These are phyloP conservation scores for Leptinotarsa texana DNA, from an alignment of 1,140 invertebrate genomes.

Conservation along the genomic window DNA sequence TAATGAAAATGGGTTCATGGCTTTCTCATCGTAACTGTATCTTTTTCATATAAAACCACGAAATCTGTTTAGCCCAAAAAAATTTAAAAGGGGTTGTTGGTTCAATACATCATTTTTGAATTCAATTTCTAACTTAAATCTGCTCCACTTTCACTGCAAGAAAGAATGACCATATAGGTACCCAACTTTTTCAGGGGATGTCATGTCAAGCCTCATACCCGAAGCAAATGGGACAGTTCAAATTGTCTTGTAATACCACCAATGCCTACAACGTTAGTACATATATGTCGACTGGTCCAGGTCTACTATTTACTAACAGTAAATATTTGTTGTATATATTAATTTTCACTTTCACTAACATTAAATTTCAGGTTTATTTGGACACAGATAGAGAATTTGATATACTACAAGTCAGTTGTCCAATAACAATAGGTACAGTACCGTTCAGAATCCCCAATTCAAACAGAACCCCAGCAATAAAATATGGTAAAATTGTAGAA, in stretches of 20 bases:
- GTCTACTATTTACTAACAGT: conserved; percentile 83
- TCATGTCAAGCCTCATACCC: conserved; percentile 64
- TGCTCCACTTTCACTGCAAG: no score
- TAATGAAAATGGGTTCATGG: no score
- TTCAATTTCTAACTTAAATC: no score
- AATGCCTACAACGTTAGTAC: conserved; percentile 77
- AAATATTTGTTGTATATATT: conserved; percentile 39
- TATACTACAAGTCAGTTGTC: conserved; percentile 76
- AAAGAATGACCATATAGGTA: no score
- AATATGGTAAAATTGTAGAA: conserved; percentile 66
- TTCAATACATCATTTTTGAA: no score
- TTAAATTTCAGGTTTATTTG: conserved; percentile 65
- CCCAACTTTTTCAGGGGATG: conserved; percentile 58
- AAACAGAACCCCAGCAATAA: conserved; percentile 66
- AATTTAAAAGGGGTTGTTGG: no score
- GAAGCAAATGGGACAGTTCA: conserved; percentile 69
- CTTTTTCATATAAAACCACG: no score
- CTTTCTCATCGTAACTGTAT: no score
- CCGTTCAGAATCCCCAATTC: conserved; percentile 79
- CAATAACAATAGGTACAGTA: conserved; percentile 80
- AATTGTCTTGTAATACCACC: conserved; percentile 73
- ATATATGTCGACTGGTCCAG: conserved; percentile 76
- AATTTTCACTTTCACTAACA: background rate
- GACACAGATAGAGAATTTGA: conserved; percentile 75
- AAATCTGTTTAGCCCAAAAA: no score